These are phyloP conservation scores for Andrena praecox DNA, from an alignment of 2,888 invertebrate species.

Conservation along the genomic window DNA sequence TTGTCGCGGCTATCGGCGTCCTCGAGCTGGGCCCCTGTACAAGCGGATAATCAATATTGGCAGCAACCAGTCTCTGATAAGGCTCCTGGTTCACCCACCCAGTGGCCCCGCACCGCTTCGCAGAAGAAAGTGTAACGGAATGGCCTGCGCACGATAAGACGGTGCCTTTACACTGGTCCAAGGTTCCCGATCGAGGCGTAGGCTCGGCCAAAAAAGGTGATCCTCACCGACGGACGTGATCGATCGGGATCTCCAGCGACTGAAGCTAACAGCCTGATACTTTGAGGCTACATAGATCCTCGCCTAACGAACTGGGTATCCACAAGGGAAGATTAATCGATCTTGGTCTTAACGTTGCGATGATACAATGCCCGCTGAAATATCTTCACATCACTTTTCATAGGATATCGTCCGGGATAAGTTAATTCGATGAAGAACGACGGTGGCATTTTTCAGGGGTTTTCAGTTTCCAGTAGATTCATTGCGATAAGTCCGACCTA, in stretches of 20 bases:
- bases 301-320: no score
- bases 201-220: slow-evolving; percentile 43
- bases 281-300: no score
- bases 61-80: slow-evolving; percentile 73
- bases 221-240: slow-evolving; percentile 29
- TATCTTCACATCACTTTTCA: no score
- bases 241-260: slow-evolving; percentile 15
- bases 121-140: slow-evolving; percentile 54
- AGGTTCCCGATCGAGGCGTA: slow-evolving; percentile 25
- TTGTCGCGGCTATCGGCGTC: slow-evolving; percentile 69
- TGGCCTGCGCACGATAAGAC: slow-evolving; percentile 46
- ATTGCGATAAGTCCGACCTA: slow-evolving; percentile 33
- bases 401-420: no score
- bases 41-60: slow-evolving; percentile 74
- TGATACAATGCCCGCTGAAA: no score
- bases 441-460: no score
- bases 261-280: no score
- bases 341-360: no score
- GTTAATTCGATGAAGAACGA: no score
- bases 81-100: slow-evolving; percentile 53
- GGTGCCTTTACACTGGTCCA: slow-evolving; percentile 32
- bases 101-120: slow-evolving; percentile 32
- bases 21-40: slow-evolving; percentile 52
- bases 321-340: no score
- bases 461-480: no score